Percentiles rank a stretch among this genome's conserved stretches.
Evolutionary conservation across 2,113 vertebrate genomes (phyloP).

Genomic region (Anas platyrhynchos): DNA sequence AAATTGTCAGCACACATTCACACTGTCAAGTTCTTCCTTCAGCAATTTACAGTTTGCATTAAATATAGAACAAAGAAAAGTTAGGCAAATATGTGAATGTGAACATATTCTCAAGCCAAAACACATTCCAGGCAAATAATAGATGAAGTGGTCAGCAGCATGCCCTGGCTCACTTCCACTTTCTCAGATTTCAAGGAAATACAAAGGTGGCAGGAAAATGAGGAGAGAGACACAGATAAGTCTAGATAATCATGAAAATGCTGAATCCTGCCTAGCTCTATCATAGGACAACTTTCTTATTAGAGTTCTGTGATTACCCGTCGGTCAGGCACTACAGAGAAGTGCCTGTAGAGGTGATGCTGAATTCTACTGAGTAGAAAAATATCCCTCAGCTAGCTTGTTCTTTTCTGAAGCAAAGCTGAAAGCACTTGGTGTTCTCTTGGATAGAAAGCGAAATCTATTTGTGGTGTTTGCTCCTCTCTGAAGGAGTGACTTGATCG

Average conservation of each 20-base stretch:
- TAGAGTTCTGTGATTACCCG: not conserved
- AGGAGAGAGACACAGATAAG: not conserved
- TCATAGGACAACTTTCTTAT: not conserved
- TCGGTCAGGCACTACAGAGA: not conserved
- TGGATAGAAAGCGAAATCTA: not conserved
- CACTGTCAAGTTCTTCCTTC: not conserved
- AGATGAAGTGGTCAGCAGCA: not conserved
- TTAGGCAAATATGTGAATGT: not conserved
- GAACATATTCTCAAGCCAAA: not conserved
- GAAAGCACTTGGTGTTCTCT: conserved; percentile 27
- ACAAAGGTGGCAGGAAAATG: not conserved
- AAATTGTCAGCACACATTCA: conserved; percentile 5
- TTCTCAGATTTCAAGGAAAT: not conserved
- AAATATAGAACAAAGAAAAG: not conserved
- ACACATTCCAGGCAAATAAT: not conserved
- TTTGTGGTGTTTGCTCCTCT: conserved; percentile 8
- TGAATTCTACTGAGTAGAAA: not conserved
- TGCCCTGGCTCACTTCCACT: not conserved
- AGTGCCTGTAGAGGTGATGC: not conserved
- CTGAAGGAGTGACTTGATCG: conserved; percentile 22
- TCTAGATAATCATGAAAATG: not conserved
- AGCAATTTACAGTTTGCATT: not conserved
- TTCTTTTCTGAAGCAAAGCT: conserved; percentile 18
- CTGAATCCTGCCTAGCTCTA: not conserved
- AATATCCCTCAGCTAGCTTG: not conserved